Evolutionary conservation across 2,113 vertebrate species (phyloP), one percentile per base, ranked within the genome.

Genomic region (Anoura caudifer): DNA sequence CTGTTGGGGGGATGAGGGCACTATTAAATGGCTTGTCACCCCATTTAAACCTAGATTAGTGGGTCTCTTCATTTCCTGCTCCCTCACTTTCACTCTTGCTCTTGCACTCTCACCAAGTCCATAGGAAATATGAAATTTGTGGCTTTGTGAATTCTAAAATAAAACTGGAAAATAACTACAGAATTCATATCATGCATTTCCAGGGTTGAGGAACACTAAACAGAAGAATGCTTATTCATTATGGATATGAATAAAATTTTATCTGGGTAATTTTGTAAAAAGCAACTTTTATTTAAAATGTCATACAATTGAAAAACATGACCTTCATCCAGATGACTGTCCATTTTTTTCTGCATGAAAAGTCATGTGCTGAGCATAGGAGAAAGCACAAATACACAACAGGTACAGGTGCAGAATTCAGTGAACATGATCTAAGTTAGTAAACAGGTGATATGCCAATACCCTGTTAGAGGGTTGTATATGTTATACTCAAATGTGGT

Each of bases 211-310:
- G 47, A 52, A 76, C 52, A 41, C 28, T 16, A 67, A 24, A 80
- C 16, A 89, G 87, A 70, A 89, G 67, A 73, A n/a, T 69, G 3
- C 11, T 63, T 70, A 52, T 81, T 84, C 43, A n/a, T 20, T 73
- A 41, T 33, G 8, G 8, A 45, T 47, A 41, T 38, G 11, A 90
- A 87, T 63, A 80, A 77, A 92, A 41, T 72, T 96, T 69, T 70
- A 87, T 26, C 28, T 90, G 43, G n/a, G 24, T 65, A 72, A 84
- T 80, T 90, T 91, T 76, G 7, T 90, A 38, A 95, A 95, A 92
- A 70, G 3, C 7, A 8, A 50, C 50, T 83, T 85, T 86, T 56
- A 67, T 82, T 83, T 95, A 95, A 93, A 93, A 85, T 61, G 28
- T 14, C 33, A 63, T 36, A 47, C 15, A 59, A 72, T 36, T 91